Evolutionary conservation across 1,140 invertebrate species (phyloP).

Genomic region (Sesamia nonagrioides): DNA sequence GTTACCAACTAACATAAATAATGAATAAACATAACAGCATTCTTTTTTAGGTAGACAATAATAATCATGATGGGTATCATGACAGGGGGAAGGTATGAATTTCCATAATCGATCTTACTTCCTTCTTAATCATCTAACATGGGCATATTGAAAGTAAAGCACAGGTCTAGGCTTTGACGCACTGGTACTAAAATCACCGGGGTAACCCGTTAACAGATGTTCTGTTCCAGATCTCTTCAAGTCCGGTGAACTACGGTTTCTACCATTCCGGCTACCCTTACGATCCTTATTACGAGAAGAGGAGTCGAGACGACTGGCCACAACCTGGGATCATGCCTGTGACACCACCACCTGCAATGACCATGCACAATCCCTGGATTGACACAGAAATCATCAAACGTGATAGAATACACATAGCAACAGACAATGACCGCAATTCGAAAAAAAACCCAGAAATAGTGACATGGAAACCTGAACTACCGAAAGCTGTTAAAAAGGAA

Average conservation of each 20-base stretch:
- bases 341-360: constrained; percentile 51
- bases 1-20: constrained; percentile 35
- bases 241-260: constrained; percentile 85
- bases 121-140: constrained; percentile 4
- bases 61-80: constrained; percentile 73
- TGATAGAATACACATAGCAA: constrained; percentile 63
- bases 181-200: constrained; percentile 67
- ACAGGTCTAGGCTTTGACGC: constrained; percentile 62
- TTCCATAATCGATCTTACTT: constrained; percentile 50
- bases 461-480: constrained; percentile 56
- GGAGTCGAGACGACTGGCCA: constrained; percentile 73
- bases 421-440: constrained; percentile 47
- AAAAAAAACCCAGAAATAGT: constrained; percentile 37
- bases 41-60: constrained; percentile 80
- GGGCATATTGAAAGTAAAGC: constrained; percentile 13
- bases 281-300: constrained; percentile 80
- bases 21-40: constrained; percentile 63
- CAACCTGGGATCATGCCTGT: constrained; percentile 53
- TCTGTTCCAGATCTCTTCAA: constrained; percentile 87
- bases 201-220: constrained; percentile 84
- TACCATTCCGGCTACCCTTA: constrained; percentile 77
- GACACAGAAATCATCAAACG: constrained; percentile 59
- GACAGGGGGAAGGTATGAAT: constrained; percentile 80
- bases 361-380: constrained; percentile 58
- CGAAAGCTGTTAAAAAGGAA: constrained; percentile 56